Evolutionary conservation across 2,797 vertebrate genomes (phyloP).

Genomic region (Carapus acus): DNA sequence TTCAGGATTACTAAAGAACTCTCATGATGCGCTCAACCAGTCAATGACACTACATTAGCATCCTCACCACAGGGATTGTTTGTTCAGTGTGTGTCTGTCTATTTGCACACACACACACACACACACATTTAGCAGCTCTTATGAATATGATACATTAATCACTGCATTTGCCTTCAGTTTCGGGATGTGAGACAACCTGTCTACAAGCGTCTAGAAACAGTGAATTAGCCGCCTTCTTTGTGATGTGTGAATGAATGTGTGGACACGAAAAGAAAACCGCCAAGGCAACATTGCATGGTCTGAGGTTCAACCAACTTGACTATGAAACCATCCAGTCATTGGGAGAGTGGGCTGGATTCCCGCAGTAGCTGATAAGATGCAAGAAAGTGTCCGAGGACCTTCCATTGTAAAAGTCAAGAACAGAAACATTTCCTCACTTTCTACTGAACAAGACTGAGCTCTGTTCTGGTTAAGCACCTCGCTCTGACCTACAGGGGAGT

Average conservation of each 20-base stretch:
- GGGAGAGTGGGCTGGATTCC: not conserved
- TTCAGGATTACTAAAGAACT: too few species aligned
- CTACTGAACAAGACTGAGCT: not conserved
- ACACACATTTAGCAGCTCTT: not conserved
- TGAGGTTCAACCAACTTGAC: slow-evolving; percentile 36
- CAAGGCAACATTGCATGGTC: slow-evolving; percentile 44
- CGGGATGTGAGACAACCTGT: slow-evolving; percentile 15
- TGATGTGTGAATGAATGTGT: not conserved
- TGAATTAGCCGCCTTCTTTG: slow-evolving; percentile 1
- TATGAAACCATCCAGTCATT: slow-evolving; percentile 36
- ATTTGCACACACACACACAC: too few species aligned
- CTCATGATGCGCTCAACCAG: too few species aligned
- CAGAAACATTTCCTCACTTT: not conserved
- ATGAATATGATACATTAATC: slow-evolving; percentile 7
- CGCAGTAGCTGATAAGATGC: not conserved
- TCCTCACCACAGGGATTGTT: too few species aligned
- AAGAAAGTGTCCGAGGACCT: not conserved
- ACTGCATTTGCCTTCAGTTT: slow-evolving; percentile 26
- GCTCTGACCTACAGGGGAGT: not conserved
- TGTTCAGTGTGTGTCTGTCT: too few species aligned
- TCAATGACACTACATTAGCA: too few species aligned
- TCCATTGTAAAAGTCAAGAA: too few species aligned
- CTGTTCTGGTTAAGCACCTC: not conserved
- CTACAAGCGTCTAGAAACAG: slow-evolving; percentile 23
- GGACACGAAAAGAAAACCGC: slow-evolving; percentile 38